A percentile compares a stretch with the other conserved stretches of the same genome.
phyloP scores from a whole-genome alignment of 2,113 vertebrate genomes.

The Raja brachyura region DNA sequence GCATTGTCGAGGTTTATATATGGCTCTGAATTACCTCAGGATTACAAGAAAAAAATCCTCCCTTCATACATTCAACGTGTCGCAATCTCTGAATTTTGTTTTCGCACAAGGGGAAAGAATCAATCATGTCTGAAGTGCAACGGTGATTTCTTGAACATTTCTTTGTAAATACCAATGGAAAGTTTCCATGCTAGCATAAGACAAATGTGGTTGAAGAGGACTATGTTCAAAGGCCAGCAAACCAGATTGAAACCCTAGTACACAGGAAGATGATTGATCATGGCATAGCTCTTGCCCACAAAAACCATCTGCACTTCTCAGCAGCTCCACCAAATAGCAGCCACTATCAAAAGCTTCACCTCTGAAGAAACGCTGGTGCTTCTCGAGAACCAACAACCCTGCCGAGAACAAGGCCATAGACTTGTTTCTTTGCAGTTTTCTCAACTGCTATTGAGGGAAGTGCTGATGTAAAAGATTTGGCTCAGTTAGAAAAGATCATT shows the following conservation, averaged over 20 bases:
- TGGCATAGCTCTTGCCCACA: neutral
- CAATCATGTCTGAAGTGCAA: neutral
- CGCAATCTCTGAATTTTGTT: neutral
- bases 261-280: neutral
- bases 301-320: neutral
- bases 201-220: neutral
- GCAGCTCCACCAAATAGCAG: neutral
- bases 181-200: neutral
- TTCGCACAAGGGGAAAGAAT: neutral
- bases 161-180: neutral
- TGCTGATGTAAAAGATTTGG: neutral
- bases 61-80: neutral
- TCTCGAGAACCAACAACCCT: neutral
- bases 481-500: neutral
- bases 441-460: neutral
- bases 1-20: too few relatives aligned
- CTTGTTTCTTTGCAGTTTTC: neutral
- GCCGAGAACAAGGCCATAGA: neutral
- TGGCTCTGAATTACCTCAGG: too few relatives aligned
- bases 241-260: neutral
- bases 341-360: neutral
- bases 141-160: neutral
- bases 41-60: too few relatives aligned
- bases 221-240: neutral
- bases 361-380: neutral